Conservation (phyloP, 2,113 vertebrate genomes). For the Heliornis fulica region DNA sequence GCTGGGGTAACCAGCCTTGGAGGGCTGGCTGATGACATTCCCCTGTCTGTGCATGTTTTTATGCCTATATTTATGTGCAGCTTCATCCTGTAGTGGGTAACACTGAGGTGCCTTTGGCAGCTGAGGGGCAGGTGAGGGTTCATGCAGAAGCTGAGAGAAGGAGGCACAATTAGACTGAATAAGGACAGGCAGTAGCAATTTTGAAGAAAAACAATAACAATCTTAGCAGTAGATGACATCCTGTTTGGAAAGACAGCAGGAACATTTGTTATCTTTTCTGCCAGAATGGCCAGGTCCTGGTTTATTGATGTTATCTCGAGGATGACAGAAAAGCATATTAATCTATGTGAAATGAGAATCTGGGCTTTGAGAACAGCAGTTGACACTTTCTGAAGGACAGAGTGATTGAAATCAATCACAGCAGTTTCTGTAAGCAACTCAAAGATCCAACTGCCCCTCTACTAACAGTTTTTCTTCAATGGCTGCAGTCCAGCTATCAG, state of each 20-base stretch:
- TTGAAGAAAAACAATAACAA: conserved; percentile 8
- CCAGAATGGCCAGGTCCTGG: neutral
- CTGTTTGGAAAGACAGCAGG: neutral
- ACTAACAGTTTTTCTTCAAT: neutral
- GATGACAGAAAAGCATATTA: neutral
- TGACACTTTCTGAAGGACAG: neutral
- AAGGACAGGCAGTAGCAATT: neutral
- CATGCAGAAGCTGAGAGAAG: neutral
- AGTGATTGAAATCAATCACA: conserved; percentile 14
- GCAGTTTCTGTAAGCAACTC: neutral
- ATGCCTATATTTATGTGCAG: neutral
- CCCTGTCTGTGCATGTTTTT: neutral
- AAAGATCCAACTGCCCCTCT: neutral
- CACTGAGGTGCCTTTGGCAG: neutral
- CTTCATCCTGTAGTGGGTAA: neutral
- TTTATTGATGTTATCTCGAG: conserved; percentile 52
- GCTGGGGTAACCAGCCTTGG: neutral
- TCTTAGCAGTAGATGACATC: neutral
- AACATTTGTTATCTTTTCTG: conserved; percentile 39
- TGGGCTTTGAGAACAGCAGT: neutral
- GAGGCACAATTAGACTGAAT: neutral
- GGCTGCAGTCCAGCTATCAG: neutral
- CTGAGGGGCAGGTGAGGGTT: neutral
- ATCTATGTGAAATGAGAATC: conserved; percentile 46
- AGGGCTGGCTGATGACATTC: neutral